Base-by-base conservation (phyloP, 2,888 invertebrate genomes). In the Uloborus plumipes region DNA sequence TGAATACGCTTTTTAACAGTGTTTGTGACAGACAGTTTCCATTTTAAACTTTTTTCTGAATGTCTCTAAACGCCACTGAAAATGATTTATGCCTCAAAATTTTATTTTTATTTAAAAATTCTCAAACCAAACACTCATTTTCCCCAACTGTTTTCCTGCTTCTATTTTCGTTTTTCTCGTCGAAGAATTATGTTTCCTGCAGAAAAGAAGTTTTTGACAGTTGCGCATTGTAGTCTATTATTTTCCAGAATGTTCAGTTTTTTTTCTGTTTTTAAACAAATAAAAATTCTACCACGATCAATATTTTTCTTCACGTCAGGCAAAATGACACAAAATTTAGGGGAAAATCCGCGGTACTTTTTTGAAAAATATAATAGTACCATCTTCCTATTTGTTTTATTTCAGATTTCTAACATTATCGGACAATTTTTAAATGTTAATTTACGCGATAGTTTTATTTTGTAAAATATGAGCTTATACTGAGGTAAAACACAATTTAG, bases 161-260 rank as follows among this genome's bases (percentile, higher is more conserved):
- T 31, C 22, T 58, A 55, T 74, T 70, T 70, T 31, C 50, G 20
- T 74, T 20, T 72, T 58, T 50, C 59, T 66, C 39, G 26, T 53
- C 53, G 70, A 55, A 55, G 55, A 78, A 78, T 71, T 78, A 78
- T 49, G 18, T 71, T 69, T 67, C 69, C 67, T 76, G 55, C n/a
- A 13, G 22, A 39, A 50, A 50, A 26, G 58, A 64, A 78, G 75
- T 67, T 75, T 75, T 78, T 70, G 77, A 64, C 70, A 70, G 77
- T 71, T 65, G 62, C 50, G 31, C 49, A 71, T 22, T 70, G 70
- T 71, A 78, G 64, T 78, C 77, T 71, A 78, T 78, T 78, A 78
- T 78, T 78, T 78, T 78, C 77, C 39, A 64, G 55, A 78, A 71
- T 58, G 47, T 78, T 39, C 77, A 65, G 26, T 78, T 78, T 71